Evolutionary conservation across 2,113 vertebrate genomes (phyloP).

Genomic region (Alectura lathami): DNA sequence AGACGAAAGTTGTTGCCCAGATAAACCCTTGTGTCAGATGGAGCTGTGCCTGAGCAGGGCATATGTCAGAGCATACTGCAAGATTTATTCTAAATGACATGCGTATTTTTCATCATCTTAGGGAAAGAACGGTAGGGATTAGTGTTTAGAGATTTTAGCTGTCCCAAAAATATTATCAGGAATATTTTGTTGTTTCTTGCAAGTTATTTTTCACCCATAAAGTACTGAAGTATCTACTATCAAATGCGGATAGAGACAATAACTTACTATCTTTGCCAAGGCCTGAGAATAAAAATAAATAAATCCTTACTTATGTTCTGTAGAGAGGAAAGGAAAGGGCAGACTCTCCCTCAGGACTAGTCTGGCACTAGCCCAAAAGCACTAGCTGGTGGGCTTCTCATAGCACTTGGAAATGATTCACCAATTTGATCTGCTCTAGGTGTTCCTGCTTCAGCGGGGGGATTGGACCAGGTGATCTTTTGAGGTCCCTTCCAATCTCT

Average conservation of each 20-base stretch:
- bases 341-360: not conserved
- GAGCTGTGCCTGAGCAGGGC: not conserved
- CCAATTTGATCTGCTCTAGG: too few relatives aligned
- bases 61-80: not conserved
- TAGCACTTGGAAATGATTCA: not conserved
- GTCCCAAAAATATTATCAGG: not conserved
- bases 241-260: not conserved
- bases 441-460: too few relatives aligned
- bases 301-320: not conserved
- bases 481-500: too few relatives aligned
- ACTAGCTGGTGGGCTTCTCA: not conserved
- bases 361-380: not conserved
- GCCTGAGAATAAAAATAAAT: not conserved
- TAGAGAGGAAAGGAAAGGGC: not conserved
- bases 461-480: too few relatives aligned
- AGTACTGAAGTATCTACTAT: not conserved
- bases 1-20: not conserved
- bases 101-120: not conserved
- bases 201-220: not conserved
- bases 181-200: not conserved
- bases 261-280: not conserved
- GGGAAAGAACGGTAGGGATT: not conserved
- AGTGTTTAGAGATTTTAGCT: not conserved
- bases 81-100: not conserved
- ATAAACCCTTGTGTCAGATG: not conserved